phyloP scores from a whole-genome alignment of 1,140 invertebrate genomes.

The Caenorhabditis latens region DNA sequence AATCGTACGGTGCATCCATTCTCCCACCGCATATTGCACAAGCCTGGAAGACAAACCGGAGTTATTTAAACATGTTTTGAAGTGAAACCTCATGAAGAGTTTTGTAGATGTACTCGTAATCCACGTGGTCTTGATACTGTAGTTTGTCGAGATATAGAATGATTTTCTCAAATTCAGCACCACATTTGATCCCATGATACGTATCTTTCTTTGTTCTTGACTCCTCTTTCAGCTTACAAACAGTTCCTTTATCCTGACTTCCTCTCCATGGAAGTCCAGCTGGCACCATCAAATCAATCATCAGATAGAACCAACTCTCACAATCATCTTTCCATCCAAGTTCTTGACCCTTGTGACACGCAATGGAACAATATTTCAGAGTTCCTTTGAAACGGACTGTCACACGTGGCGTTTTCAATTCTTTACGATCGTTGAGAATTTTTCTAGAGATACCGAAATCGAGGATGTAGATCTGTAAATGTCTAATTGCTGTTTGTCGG shows the following conservation, averaged over 20 bases:
- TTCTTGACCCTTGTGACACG: constrained; percentile 66
- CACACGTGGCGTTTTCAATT: constrained; percentile 67
- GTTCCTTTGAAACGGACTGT: constrained; percentile 69
- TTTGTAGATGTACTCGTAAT: constrained; percentile 62
- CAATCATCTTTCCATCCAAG: constrained; percentile 70
- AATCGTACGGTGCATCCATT: constrained; percentile 68
- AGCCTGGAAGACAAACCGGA: not conserved
- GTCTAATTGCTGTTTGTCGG: not conserved
- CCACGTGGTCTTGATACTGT: constrained; percentile 62
- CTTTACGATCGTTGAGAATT: constrained; percentile 66
- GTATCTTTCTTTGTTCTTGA: constrained; percentile 57
- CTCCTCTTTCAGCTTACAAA: constrained; percentile 64
- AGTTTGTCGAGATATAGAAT: constrained; percentile 60
- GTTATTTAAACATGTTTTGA: not conserved
- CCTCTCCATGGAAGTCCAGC: constrained; percentile 36
- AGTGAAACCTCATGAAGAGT: constrained; percentile 34
- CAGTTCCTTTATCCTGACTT: constrained; percentile 60
- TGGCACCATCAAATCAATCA: constrained; percentile 65
- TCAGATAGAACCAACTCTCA: constrained; percentile 71
- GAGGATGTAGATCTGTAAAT: constrained; percentile 65
- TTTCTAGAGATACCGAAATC: constrained; percentile 70
- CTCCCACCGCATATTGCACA: constrained; percentile 42
- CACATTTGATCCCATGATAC: constrained; percentile 56
- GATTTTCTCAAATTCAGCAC: constrained; percentile 56
- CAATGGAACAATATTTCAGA: constrained; percentile 67